These are phyloP conservation scores for Diploptera punctata DNA, from an alignment of 2,888 invertebrate genomes.

Conservation along the genomic window DNA sequence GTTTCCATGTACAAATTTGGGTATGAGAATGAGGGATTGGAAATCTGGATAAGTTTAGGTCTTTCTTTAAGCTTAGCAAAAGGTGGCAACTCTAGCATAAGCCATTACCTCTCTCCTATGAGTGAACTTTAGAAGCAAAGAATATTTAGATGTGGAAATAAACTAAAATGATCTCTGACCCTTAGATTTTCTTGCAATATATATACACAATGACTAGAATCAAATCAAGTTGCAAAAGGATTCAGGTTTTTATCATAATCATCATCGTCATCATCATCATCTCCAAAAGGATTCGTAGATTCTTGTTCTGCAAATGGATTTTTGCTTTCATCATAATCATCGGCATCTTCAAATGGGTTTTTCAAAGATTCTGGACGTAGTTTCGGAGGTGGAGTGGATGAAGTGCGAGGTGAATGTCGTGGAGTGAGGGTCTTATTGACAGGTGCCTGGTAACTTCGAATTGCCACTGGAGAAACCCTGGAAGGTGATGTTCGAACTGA, in stretches of 20 bases:
- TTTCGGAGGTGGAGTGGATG: background rate
- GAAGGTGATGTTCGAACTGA: conserved; percentile 14
- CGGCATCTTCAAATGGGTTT: conserved; percentile 61
- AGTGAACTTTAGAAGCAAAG: too few species aligned
- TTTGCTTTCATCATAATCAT: conserved; percentile 76
- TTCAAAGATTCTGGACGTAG: conserved; percentile 54
- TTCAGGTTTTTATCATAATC: conserved; percentile 80
- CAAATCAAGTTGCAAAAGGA: conserved; percentile 62
- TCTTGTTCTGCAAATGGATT: conserved; percentile 72
- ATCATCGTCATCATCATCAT: conserved; percentile 59
- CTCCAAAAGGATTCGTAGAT: conserved; percentile 48
- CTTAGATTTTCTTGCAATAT: background rate
- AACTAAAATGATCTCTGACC: background rate
- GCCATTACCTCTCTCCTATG: too few species aligned
- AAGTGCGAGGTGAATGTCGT: background rate
- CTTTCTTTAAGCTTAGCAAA: too few species aligned
- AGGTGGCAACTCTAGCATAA: too few species aligned
- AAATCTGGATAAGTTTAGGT: too few species aligned
- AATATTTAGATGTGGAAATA: too few species aligned
- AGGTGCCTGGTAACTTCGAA: conserved; percentile 28
- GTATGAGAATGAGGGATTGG: too few species aligned
- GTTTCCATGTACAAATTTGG: too few species aligned
- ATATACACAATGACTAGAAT: conserved; percentile 6
- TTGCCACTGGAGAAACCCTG: background rate
- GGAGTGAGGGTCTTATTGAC: conserved; percentile 49